Evolutionary conservation across 2,888 invertebrate genomes (phyloP).

Genomic region (Harpagoxenus sublaevis): DNA sequence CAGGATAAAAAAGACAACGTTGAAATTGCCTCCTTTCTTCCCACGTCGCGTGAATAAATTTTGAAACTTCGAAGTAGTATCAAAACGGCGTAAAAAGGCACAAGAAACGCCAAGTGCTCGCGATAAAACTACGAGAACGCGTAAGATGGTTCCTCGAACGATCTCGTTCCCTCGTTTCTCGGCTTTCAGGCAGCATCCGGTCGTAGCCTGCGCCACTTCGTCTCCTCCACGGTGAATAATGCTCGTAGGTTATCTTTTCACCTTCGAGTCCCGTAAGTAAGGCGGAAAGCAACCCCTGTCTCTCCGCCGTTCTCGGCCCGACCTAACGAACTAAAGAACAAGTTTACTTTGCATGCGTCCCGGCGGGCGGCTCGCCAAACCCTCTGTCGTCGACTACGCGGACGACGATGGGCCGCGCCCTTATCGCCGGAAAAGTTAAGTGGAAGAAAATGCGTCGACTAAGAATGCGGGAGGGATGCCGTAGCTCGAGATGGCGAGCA

Average conservation of each 20-base stretch:
- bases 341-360: constrained; percentile 80
- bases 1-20: neutral
- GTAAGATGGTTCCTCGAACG: constrained; percentile 34
- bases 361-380: constrained; percentile 55
- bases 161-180: constrained; percentile 27
- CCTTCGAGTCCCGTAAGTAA: constrained; percentile 84
- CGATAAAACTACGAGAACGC: constrained; percentile 47
- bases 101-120: constrained; percentile 14
- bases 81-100: constrained; percentile 38
- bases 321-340: constrained; percentile 84
- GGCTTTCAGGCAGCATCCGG: constrained; percentile 48
- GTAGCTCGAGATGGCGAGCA: constrained; percentile 66
- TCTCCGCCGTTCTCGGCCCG: constrained; percentile 58
- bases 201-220: constrained; percentile 46
- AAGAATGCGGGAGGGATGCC: constrained; percentile 61
- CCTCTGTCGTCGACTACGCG: constrained; percentile 43
- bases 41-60: constrained; percentile 36
- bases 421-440: constrained; percentile 84
- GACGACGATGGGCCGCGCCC: constrained; percentile 63
- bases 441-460: constrained; percentile 84
- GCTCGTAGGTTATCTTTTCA: constrained; percentile 84
- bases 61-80: constrained; percentile 25
- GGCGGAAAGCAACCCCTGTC: constrained; percentile 72
- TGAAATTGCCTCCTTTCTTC: neutral
- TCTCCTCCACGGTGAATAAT: constrained; percentile 80